Base-by-base conservation (phyloP, 1,140 invertebrate genomes). In the Parasteatoda tepidariorum region DNA sequence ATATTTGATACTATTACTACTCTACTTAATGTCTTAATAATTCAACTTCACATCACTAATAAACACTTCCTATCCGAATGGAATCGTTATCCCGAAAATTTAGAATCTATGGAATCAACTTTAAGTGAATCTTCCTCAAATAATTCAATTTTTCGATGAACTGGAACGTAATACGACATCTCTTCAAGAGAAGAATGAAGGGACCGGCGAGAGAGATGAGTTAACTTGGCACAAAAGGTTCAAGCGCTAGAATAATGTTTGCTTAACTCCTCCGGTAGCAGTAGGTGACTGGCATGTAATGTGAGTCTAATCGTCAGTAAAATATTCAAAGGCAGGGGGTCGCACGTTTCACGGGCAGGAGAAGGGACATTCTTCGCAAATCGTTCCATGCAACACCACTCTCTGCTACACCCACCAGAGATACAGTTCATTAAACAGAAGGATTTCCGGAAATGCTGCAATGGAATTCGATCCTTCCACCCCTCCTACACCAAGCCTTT, bases 341-440 rank as follows among this genome's bases (percentile, higher is more conserved):
- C 73, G 33, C 73, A 62, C 55, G 59, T 71, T 57, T 38, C 68
- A 30, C 33, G 54, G 54, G 55, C 24, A 24, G 26, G 55, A 15
- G 70, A 34, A 22, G n/a, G 54, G 78, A 82, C 78, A 82, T 70
- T 79, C 76, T 79, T 79, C 34, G 38, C 76, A 74, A 31, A 74
- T 74, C 71, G 57, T 61, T 74, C 15, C 26, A 68, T 41, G 34
- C 66, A 18, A n/a, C n/a, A n/a, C n/a, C n/a, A 48, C 18, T 48
- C 38, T 48, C 18, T 48, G 38, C 38, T 13, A 48, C 9, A 13
- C 38, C 9, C 4, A 13, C 18, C 38, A 48, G 9, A 48, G 78
- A 82, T 82, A 70, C 78, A 82, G 64, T 82, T 82, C 78, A 82
- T 82, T 82, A 82, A 70, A 71, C 78, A 82, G 66, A 82, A 82